Evolutionary conservation across 2,797 vertebrate species (phyloP), one percentile per base, ranked within the genome.

Genomic region (Macropodus opercularis): DNA sequence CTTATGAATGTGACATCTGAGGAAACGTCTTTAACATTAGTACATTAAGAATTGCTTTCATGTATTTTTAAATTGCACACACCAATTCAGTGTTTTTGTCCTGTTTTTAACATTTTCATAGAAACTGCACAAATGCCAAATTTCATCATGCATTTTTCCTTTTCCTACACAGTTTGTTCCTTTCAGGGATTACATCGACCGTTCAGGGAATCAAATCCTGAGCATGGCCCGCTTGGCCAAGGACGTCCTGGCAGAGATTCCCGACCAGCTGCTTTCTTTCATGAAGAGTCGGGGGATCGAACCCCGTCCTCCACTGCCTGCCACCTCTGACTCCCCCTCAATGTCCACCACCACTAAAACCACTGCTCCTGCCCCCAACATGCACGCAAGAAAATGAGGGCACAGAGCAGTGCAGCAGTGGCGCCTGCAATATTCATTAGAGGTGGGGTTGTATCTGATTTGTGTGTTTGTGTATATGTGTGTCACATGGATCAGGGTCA

Each of bases 171-270:
- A 98, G 96, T 98, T 98, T 1, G 96, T 98, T 80, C 96, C 96
- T 0, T 98, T 98, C 89, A 91, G 96, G 46, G 96, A 98, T 84
- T 98, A 98, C 8, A 93, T 98, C 1, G 96, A 98, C 13, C 94
- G 94, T 40, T 94, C 95, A 0, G 96, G 96, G 60, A 98, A 97
- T 86, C 95, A 98, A 77, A 93, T 98, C 36, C 87, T 97, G 73
- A 98, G 96, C 86, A 98, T 98, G 96, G 96, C 95, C 4, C 91
- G 94, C 8, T 86, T 96, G 74, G 95, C 95, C n/a, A 95, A 95
- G 67, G 95, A 96, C 0, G 95, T 96, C 27, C 84, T 96, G 69
- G 95, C 94, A 0, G 95, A 96, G 86, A 94, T 96, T 67, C 95
- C 95, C 0, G 95, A 96, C 63, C 95, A 96, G 88, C 91, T 96